phyloP scores from a whole-genome alignment of 2,797 vertebrate genomes.

The Holocentrus rufus region DNA sequence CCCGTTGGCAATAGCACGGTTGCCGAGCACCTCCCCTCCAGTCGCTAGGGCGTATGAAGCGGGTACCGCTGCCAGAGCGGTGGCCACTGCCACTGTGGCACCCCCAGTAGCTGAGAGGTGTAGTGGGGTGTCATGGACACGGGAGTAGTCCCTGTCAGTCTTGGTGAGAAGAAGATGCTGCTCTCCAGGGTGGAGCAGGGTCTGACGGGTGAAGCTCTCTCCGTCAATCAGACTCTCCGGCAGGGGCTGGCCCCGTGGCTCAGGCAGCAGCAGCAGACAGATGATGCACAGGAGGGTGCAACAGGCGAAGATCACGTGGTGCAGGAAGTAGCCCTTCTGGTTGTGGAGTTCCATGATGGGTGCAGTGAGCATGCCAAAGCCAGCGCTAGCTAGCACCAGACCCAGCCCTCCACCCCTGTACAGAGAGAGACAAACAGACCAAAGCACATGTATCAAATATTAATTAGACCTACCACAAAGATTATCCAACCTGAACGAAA shows the following conservation, averaged over 20 bases:
- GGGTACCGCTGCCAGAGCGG: conserved; percentile 86
- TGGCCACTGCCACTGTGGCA: conserved; percentile 85
- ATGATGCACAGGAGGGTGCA: conserved; percentile 98
- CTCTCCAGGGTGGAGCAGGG: conserved; percentile 88
- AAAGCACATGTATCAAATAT: too few species aligned
- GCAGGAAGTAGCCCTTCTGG: conserved; percentile 97
- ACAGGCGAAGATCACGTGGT: conserved; percentile 96
- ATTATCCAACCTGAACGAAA: neutral
- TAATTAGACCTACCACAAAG: neutral
- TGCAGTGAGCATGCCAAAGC: conserved; percentile 93
- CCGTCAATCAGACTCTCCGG: conserved; percentile 92
- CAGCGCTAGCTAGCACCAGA: conserved; percentile 92
- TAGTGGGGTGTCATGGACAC: conserved; percentile 86
- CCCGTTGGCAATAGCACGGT: conserved; percentile 86
- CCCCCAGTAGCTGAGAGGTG: conserved; percentile 79
- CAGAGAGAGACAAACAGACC: conserved; percentile 6
- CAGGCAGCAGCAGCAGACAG: conserved; percentile 95
- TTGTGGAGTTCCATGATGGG: conserved; percentile 98
- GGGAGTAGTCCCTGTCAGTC: conserved; percentile 93
- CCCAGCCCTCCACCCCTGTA: conserved; percentile 91
- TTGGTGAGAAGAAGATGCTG: conserved; percentile 93
- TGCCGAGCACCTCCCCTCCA: conserved; percentile 83
- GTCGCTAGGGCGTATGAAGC: conserved; percentile 77
- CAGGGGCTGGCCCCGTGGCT: conserved; percentile 91
- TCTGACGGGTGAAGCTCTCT: conserved; percentile 93